Conservation (phyloP, 1,140 invertebrate species). For the Drosophila orena region DNA sequence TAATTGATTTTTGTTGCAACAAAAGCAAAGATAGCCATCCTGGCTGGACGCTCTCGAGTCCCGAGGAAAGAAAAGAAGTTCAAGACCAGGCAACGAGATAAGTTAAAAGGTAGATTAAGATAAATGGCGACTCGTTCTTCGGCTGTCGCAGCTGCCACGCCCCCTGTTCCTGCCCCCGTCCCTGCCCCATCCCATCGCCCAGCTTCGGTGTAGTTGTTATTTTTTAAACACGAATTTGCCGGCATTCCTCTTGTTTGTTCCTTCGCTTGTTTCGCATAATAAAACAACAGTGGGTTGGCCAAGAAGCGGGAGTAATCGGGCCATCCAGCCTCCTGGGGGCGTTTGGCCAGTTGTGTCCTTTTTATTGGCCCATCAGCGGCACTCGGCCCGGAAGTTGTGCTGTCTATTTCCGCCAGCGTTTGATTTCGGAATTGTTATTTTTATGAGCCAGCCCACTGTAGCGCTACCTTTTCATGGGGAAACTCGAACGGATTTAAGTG, state of each 20-base stretch:
- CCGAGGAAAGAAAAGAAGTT: slow-evolving; percentile 57
- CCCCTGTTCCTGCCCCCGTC: neutral
- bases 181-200: neutral
- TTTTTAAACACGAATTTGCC: slow-evolving; percentile 78
- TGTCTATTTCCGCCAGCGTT: slow-evolving; percentile 71
- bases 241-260: slow-evolving; percentile 70
- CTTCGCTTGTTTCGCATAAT: slow-evolving; percentile 80
- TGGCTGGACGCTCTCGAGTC: slow-evolving; percentile 7
- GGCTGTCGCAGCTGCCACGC: slow-evolving; percentile 58
- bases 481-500: slow-evolving; percentile 31
- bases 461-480: neutral
- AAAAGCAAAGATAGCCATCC: slow-evolving; percentile 56
- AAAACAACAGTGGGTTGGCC: slow-evolving; percentile 58
- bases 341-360: slow-evolving; percentile 77
- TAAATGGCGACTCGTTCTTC: slow-evolving; percentile 73
- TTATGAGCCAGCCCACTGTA: slow-evolving; percentile 41
- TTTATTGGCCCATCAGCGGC: slow-evolving; percentile 71
- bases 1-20: slow-evolving; percentile 84
- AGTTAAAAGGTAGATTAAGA: slow-evolving; percentile 83
- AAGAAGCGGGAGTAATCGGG: neutral
- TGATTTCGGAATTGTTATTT: slow-evolving; percentile 74
- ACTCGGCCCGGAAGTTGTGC: slow-evolving; percentile 67
- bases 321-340: slow-evolving; percentile 59
- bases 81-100: slow-evolving; percentile 71
- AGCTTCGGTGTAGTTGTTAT: slow-evolving; percentile 50